phyloP scores from a whole-genome alignment of 2,888 invertebrate genomes.

The Schizotus pectinicornis region DNA sequence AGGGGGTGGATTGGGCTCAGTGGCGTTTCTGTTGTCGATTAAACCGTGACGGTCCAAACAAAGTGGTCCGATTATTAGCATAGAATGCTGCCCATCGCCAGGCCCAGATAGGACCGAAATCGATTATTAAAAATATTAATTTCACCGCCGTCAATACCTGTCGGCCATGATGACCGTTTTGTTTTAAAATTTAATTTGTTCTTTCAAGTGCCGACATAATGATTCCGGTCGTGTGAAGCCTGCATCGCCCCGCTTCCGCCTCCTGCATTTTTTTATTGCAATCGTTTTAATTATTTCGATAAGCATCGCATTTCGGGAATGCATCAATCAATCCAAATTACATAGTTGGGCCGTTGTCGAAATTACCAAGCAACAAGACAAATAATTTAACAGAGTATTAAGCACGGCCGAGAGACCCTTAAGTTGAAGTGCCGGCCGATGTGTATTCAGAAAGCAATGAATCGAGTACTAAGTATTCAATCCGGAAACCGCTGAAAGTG shows the following conservation, averaged over 20 bases:
- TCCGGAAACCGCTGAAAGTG: conserved; percentile 59
- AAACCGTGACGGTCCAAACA: conserved; percentile 30
- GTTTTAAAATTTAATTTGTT: conserved; percentile 44
- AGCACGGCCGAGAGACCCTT: conserved; percentile 42
- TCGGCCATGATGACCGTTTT: conserved; percentile 44
- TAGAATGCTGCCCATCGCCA: conserved; percentile 28
- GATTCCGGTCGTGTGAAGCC: conserved; percentile 26
- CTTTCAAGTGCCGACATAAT: conserved; percentile 41
- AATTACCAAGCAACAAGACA: conserved; percentile 44
- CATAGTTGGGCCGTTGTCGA: conserved; percentile 24
- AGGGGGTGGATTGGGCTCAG: no score
- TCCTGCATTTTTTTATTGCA: conserved; percentile 6
- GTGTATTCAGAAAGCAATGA: conserved; percentile 56
- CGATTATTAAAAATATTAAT: conserved; percentile 56
- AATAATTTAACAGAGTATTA: conserved; percentile 56
- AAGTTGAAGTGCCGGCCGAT: conserved; percentile 51
- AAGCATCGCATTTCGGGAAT: no score
- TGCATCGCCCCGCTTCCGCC: conserved; percentile 3
- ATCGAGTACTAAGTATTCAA: conserved; percentile 57
- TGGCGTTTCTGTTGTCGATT: conserved; percentile 21
- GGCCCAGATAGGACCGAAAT: conserved; percentile 46
- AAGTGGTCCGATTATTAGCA: conserved; percentile 30
- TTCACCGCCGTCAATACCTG: conserved; percentile 49
- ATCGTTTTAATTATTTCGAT: conserved; percentile 1
- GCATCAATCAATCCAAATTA: conserved; percentile 27